These are phyloP conservation scores for Corythaeola cristata DNA, from an alignment of 2,113 vertebrate genomes.

Conservation along the genomic window DNA sequence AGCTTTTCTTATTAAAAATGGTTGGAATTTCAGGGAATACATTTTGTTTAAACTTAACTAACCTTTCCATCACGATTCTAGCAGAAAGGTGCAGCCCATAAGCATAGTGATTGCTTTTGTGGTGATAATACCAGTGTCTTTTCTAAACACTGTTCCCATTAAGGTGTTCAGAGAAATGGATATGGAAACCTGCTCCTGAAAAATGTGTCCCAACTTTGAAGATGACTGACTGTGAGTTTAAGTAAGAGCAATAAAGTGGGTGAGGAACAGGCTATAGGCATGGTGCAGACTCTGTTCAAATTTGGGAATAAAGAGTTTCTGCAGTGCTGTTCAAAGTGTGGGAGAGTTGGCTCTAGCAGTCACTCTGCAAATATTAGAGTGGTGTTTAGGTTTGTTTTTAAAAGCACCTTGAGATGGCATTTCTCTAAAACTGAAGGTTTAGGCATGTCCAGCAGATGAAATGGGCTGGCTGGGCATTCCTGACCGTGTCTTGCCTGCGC, in stretches of 20 bases:
- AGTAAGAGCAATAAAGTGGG: neutral
- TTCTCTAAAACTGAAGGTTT: conserved; percentile 15
- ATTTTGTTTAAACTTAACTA: conserved; percentile 28
- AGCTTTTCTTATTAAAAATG: conserved; percentile 13
- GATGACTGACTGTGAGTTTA: neutral
- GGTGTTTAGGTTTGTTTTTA: neutral
- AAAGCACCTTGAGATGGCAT: neutral
- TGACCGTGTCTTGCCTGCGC: neutral
- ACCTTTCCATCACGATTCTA: neutral
- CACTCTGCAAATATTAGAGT: neutral
- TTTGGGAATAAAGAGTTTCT: neutral
- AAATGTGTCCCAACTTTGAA: neutral
- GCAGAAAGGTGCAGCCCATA: neutral
- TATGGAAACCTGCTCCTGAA: neutral
- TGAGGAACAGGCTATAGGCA: neutral
- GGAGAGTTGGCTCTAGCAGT: neutral
- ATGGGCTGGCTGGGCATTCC: neutral
- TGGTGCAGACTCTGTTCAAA: neutral
- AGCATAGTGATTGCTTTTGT: neutral
- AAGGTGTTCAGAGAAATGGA: neutral
- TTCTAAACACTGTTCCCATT: neutral
- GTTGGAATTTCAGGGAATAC: neutral
- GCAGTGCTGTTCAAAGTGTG: neutral
- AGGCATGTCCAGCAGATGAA: neutral
- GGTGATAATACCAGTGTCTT: neutral